phyloP scores from a whole-genome alignment of 2,888 invertebrate species.

The Trisateles emortualis region DNA sequence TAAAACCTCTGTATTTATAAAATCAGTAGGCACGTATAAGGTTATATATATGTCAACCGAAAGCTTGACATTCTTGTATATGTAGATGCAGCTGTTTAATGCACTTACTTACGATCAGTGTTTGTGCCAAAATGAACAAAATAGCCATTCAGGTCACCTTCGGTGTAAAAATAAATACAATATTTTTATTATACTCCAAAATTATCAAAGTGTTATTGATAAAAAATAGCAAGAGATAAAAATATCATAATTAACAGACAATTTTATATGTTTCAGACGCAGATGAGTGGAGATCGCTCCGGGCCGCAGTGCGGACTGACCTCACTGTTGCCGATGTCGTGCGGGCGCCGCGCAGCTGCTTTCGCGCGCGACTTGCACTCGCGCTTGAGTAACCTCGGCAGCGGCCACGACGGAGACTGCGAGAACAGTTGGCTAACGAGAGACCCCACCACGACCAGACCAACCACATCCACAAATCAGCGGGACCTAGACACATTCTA shows the following conservation, averaged over 20 bases:
- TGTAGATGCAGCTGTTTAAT: constrained; percentile 32
- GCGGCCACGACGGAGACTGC: constrained; percentile 79
- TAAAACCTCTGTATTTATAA: background rate
- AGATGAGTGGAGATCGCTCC: constrained; percentile 86
- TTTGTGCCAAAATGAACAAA: constrained; percentile 44
- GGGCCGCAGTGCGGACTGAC: constrained; percentile 89
- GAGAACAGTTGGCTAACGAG: constrained; percentile 77
- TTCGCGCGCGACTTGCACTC: constrained; percentile 93
- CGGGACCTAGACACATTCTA: constrained; percentile 87
- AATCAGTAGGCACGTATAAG: too few species aligned
- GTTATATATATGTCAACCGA: background rate
- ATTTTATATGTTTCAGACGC: constrained; percentile 75
- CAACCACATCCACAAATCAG: constrained; percentile 59
- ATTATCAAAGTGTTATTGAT: background rate
- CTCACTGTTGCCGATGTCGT: constrained; percentile 92
- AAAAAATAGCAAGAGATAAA: background rate
- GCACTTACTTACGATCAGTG: constrained; percentile 19
- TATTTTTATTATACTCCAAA: constrained; percentile 6
- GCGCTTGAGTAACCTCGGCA: constrained; percentile 90
- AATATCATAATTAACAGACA: constrained; percentile 2
- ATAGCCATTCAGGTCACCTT: constrained; percentile 44
- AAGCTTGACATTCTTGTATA: constrained; percentile 19
- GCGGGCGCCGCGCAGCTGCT: constrained; percentile 92
- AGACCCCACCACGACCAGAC: constrained; percentile 54
- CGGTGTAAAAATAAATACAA: constrained; percentile 28